Evolutionary conservation across 1,140 invertebrate species (phyloP).

Genomic region (Drosophila arizonae): DNA sequence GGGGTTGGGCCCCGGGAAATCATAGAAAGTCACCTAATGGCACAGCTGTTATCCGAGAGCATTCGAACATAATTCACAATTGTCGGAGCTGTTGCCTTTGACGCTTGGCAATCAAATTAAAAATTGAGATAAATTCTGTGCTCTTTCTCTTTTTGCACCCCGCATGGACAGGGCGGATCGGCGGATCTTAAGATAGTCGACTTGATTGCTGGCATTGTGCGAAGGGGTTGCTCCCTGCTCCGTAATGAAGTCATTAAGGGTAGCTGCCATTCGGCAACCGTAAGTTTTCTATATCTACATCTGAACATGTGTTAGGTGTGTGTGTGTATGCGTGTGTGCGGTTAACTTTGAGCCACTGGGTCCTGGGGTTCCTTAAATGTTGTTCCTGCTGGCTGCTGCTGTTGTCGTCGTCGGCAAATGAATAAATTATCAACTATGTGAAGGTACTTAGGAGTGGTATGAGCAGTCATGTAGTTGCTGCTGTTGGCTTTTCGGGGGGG

Average conservation of each 20-base stretch:
- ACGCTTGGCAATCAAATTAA: slow-evolving; percentile 68
- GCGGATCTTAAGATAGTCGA: slow-evolving; percentile 35
- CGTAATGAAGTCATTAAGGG: slow-evolving; percentile 77
- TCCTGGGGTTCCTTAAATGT: slow-evolving; percentile 45
- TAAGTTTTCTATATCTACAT: slow-evolving; percentile 33
- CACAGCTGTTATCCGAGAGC: slow-evolving; percentile 55
- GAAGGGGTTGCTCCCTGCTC: slow-evolving; percentile 41
- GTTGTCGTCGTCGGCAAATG: slow-evolving; percentile 59
- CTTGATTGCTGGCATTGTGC: slow-evolving; percentile 45
- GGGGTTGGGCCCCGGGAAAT: slow-evolving; percentile 22
- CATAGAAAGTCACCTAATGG: slow-evolving; percentile 13
- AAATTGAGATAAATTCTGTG: slow-evolving; percentile 47
- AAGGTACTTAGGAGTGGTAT: slow-evolving; percentile 50
- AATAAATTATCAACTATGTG: slow-evolving; percentile 79
- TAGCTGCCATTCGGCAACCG: slow-evolving; percentile 33
- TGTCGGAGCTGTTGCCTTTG: slow-evolving; percentile 67
- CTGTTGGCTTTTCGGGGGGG: slow-evolving; percentile 28
- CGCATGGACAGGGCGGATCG: slow-evolving; percentile 14
- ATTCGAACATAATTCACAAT: slow-evolving; percentile 56
- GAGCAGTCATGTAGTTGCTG: slow-evolving; percentile 48
- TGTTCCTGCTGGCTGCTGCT: slow-evolving; percentile 31
- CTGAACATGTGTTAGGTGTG: slow-evolving; percentile 23
- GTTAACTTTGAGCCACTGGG: slow-evolving; percentile 67
- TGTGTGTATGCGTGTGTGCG: slow-evolving; percentile 30
- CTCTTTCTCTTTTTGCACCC: slow-evolving; percentile 4